Evolutionary conservation across 1,140 invertebrate species (phyloP).

Genomic region (Radopholus similis): DNA sequence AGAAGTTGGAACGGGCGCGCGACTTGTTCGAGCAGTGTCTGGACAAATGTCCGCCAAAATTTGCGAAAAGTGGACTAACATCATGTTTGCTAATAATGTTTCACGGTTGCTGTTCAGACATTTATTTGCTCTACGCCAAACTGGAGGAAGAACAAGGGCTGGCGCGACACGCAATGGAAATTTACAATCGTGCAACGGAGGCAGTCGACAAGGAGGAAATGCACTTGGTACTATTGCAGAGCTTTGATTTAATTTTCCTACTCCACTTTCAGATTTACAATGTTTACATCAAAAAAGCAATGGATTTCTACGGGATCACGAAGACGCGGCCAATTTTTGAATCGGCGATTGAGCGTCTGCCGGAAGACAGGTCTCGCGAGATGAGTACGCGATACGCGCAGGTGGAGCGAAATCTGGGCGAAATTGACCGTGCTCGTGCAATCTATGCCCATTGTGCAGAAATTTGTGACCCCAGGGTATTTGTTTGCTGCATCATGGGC

Average conservation of each 20-base stretch:
- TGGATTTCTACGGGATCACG: constrained; percentile 92
- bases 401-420: constrained; percentile 93
- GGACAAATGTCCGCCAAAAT: constrained; percentile 87
- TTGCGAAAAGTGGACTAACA: constrained; percentile 76
- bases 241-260: neutral
- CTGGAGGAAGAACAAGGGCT: constrained; percentile 96
- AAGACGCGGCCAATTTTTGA: constrained; percentile 95
- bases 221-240: constrained; percentile 71
- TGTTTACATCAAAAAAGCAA: constrained; percentile 95
- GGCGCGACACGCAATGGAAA: constrained; percentile 91
- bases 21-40: constrained; percentile 99
- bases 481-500: constrained; percentile 7
- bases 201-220: constrained; percentile 85
- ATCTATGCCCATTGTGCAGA: constrained; percentile 97
- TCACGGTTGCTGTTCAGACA: constrained; percentile 64
- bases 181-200: constrained; percentile 88
- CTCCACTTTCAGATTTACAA: constrained; percentile 77
- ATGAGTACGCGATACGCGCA: constrained; percentile 95
- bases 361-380: constrained; percentile 80
- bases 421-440: constrained; percentile 90
- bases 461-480: constrained; percentile 91
- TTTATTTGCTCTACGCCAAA: constrained; percentile 94
- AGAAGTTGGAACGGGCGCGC: constrained; percentile 88
- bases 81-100: neutral
- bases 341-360: constrained; percentile 88